A percentile compares a stretch with the other conserved stretches of the same genome.
Evolutionary conservation across 2,113 vertebrate genomes (phyloP).

Genomic region (Platysternon megacephalum): DNA sequence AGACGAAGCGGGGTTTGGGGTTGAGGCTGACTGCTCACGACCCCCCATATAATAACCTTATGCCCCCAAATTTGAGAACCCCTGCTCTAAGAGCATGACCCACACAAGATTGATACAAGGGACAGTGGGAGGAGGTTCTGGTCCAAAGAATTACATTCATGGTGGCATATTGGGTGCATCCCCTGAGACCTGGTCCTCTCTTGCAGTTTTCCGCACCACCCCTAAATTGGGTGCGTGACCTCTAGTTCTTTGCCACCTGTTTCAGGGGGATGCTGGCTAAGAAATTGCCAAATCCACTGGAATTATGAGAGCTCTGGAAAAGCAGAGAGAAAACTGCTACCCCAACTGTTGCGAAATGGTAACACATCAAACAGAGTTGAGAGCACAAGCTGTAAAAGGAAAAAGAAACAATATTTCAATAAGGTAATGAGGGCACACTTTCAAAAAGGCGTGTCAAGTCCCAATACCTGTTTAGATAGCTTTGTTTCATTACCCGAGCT

Average conservation of each 20-base stretch:
- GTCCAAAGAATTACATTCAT: no score
- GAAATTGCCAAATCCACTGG: neutral
- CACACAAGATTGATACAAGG: neutral
- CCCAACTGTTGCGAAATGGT: neutral
- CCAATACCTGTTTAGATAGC: neutral
- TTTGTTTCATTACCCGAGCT: neutral
- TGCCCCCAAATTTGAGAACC: no score
- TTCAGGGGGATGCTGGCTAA: neutral
- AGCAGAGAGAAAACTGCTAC: conserved; percentile 5
- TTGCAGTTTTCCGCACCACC: neutral
- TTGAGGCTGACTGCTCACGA: no score
- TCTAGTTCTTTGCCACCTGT: neutral
- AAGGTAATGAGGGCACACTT: neutral
- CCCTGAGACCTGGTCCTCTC: no score
- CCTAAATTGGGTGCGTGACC: neutral
- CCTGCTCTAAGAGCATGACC: no score
- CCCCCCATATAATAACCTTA: no score
- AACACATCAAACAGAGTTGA: neutral
- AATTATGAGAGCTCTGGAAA: neutral
- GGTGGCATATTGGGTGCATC: neutral
- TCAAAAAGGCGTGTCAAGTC: neutral
- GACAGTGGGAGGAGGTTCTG: neutral
- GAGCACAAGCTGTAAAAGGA: neutral
- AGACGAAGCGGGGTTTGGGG: no score
- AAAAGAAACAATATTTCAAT: neutral